Percentiles rank a stretch among this genome's conserved stretches.
phyloP scores from a whole-genome alignment of 1,140 invertebrate species.

The Teleogryllus occipitalis region DNA sequence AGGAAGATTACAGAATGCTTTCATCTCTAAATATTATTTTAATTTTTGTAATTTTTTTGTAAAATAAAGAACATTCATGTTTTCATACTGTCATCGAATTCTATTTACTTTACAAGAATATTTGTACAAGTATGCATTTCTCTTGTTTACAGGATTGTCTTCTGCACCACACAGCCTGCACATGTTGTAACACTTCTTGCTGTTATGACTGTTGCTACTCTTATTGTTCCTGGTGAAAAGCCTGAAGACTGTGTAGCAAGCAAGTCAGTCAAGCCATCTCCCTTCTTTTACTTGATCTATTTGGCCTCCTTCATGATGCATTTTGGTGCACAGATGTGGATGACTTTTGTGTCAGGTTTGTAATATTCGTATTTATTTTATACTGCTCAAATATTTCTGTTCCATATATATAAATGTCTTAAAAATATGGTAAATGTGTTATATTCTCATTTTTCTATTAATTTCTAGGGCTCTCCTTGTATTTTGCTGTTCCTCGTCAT shows the following conservation, averaged over 20 bases:
- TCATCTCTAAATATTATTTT: too few species aligned
- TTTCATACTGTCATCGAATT: too few species aligned
- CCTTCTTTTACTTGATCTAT: conserved; percentile 47
- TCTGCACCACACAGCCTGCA: conserved; percentile 61
- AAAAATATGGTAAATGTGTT: background rate
- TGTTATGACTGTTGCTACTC: conserved; percentile 51
- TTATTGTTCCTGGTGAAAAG: conserved; percentile 37
- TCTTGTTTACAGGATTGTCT: conserved; percentile 47
- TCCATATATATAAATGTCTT: background rate
- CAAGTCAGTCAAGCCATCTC: conserved; percentile 12
- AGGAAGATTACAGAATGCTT: too few species aligned
- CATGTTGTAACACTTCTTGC: conserved; percentile 58
- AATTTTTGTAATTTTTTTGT: too few species aligned
- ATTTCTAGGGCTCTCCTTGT: conserved; percentile 63
- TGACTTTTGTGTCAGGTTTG: conserved; percentile 76
- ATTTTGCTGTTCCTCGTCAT: conserved; percentile 71
- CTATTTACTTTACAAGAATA: too few species aligned
- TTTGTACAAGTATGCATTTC: background rate
- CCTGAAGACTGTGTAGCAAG: background rate
- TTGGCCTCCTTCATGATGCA: conserved; percentile 64
- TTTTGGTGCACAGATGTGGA: conserved; percentile 78
- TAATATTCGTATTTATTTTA: conserved; percentile 14
- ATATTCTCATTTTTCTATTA: conserved; percentile 19
- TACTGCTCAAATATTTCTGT: background rate
- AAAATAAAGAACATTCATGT: too few species aligned